Conservation (phyloP, 2,113 vertebrate genomes). For the Marcusenius ussheri region DNA sequence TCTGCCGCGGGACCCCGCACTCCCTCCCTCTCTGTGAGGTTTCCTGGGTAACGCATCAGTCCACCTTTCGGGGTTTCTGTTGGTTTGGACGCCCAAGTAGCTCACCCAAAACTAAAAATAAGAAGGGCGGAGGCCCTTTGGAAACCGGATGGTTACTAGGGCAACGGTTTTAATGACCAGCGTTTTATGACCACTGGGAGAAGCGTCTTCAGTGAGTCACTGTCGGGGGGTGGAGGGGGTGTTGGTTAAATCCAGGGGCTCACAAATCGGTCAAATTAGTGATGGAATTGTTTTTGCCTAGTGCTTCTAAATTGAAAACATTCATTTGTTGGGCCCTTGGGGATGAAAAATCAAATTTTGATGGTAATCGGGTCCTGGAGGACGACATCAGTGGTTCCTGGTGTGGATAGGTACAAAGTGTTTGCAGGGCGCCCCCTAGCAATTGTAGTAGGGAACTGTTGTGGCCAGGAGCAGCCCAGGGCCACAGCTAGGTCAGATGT, state of each 20-base stretch:
- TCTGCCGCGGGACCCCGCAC: neutral
- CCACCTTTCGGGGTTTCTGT: neutral
- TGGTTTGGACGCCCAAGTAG: neutral
- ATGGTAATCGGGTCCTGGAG: neutral
- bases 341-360: constrained; percentile 16
- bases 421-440: neutral
- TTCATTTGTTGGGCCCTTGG: neutral
- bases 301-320: constrained; percentile 2
- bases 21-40: neutral
- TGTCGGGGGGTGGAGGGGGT: neutral
- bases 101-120: neutral
- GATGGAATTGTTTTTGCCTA: neutral
- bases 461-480: neutral
- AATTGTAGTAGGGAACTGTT: neutral
- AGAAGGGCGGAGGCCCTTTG: neutral
- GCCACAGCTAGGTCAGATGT: neutral
- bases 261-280: constrained; percentile 14
- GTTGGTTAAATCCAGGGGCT: neutral
- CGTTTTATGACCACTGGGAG: constrained; percentile 3
- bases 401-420: neutral
- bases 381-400: neutral
- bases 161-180: constrained; percentile 12
- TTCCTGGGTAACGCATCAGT: neutral
- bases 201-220: neutral
- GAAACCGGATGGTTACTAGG: neutral